These are phyloP conservation scores for Nemotelus nigrinus DNA, from an alignment of 2,888 invertebrate genomes.

Conservation along the genomic window DNA sequence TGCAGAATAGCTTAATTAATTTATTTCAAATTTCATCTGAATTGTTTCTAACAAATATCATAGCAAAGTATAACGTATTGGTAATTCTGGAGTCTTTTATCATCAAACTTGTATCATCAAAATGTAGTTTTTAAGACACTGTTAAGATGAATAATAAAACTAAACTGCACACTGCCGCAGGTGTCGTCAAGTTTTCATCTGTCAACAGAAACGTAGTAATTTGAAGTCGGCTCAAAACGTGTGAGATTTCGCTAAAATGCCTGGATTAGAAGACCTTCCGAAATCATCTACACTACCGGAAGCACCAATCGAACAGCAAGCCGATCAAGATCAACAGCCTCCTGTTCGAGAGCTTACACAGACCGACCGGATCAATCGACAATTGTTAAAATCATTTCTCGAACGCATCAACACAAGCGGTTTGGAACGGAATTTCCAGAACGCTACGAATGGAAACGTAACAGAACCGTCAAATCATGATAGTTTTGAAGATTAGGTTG, in stretches of 20 bases:
- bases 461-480: neutral
- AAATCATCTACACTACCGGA: conserved; percentile 9
- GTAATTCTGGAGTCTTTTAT: no score
- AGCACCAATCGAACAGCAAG: neutral
- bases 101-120: no score
- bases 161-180: neutral
- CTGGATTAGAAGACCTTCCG: conserved; percentile 20
- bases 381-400: conserved; percentile 47
- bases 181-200: no score
- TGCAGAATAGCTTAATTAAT: no score
- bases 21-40: no score
- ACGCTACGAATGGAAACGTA: neutral
- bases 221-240: no score
- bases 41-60: no score
- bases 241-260: conserved; percentile 14
- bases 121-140: no score
- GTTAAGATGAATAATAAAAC: neutral
- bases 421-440: conserved; percentile 17
- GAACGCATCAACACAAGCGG: conserved; percentile 46
- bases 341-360: conserved; percentile 43
- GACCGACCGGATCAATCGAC: conserved; percentile 48
- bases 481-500: conserved; percentile 27
- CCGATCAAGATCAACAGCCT: conserved; percentile 15
- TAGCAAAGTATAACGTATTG: no score
- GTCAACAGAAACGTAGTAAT: no score